These are phyloP conservation scores for Euphysa ruthae DNA, from an alignment of 30 jellyfish, hydroid and myxozoan genomes.

Conservation along the genomic window DNA sequence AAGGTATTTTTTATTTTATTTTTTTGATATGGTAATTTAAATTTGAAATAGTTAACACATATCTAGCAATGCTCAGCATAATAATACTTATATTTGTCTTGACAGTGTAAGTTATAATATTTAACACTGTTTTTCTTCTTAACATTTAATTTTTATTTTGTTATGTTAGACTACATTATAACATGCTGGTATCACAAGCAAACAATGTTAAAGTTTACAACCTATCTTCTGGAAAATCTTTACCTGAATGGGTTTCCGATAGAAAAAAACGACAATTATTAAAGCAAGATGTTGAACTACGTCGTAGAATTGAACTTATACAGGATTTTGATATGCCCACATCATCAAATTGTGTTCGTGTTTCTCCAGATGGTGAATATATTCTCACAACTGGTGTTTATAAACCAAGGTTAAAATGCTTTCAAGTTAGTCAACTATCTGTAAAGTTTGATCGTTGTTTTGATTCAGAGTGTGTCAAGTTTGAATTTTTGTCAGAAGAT, in stretches of 20 bases:
- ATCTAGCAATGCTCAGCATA: no score
- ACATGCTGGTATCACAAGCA: slow-evolving; percentile 87
- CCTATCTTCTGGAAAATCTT: slow-evolving; percentile 87
- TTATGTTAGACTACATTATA: neutral
- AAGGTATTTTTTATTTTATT: no score
- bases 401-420: slow-evolving; percentile 87
- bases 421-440: slow-evolving; percentile 74
- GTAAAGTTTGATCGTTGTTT: slow-evolving; percentile 89
- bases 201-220: slow-evolving; percentile 92
- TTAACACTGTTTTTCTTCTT: no score
- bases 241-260: slow-evolving; percentile 98
- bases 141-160: neutral
- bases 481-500: slow-evolving; percentile 90
- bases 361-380: slow-evolving; percentile 71
- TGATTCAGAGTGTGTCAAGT: slow-evolving; percentile 79
- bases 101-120: no score
- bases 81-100: no score
- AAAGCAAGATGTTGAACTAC: slow-evolving; percentile 83
- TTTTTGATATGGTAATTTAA: no score
- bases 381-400: slow-evolving; percentile 86
- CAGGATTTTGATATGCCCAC: slow-evolving; percentile 99
- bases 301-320: slow-evolving; percentile 86
- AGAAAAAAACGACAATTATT: slow-evolving; percentile 80
- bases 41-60: no score
- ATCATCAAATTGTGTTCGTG: slow-evolving; percentile 62